These are phyloP conservation scores for Pelobates cultripes DNA, from an alignment of 2,797 vertebrate species.

Conservation along the genomic window DNA sequence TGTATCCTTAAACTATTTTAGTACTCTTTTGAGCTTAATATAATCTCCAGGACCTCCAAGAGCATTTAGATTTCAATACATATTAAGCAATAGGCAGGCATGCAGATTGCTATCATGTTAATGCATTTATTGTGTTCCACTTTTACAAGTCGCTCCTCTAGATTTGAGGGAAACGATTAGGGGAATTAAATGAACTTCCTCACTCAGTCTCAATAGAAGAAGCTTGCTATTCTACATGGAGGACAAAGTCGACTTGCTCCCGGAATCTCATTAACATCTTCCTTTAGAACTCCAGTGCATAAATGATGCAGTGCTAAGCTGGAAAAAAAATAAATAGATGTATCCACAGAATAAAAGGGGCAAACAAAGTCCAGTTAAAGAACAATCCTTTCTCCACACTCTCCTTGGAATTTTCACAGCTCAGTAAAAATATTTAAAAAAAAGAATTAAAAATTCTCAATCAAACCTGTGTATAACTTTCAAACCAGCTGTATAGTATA, in stretches of 20 bases:
- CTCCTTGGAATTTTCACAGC: neutral
- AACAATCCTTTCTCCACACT: neutral
- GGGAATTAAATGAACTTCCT: constrained; percentile 76
- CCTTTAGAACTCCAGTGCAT: constrained; percentile 69
- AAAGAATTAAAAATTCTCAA: constrained; percentile 13
- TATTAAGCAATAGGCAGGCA: neutral
- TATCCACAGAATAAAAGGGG: constrained; percentile 62
- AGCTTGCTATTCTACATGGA: constrained; percentile 62
- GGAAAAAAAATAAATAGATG: constrained; percentile 72
- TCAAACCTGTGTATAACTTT: constrained; percentile 41
- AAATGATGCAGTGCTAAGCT: constrained; percentile 81
- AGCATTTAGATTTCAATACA: constrained; percentile 21
- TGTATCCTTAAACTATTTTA: no score
- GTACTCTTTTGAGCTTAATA: no score
- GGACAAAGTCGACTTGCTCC: constrained; percentile 62
- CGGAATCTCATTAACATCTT: constrained; percentile 74
- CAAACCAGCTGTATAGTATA: constrained; percentile 15
- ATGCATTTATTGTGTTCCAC: neutral
- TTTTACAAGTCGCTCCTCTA: neutral
- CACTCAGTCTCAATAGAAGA: constrained; percentile 64
- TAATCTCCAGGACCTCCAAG: constrained; percentile 64
- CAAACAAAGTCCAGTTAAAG: constrained; percentile 16
- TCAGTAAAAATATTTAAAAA: neutral
- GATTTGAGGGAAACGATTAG: constrained; percentile 2
- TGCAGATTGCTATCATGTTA: neutral